Base-by-base conservation (phyloP, 1,140 invertebrate genomes). In the Cydia splendana region DNA sequence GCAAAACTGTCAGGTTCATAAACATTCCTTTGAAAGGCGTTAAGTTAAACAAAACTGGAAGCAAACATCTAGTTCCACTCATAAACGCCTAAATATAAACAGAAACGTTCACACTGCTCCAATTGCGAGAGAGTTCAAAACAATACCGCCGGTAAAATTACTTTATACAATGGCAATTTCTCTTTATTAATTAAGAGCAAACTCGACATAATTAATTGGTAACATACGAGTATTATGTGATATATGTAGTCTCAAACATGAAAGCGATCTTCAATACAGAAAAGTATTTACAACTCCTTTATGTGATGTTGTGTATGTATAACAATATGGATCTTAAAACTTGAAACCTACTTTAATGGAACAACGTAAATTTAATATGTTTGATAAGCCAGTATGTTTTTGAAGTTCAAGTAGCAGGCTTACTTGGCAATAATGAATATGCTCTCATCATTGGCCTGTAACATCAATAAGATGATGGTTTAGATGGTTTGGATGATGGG, bases 31-130 rank as follows among this genome's bases (percentile, higher is more conserved):
- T 62, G 57, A 62, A 62, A 62, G 9, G 57, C 57, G 57, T 24
- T 7, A 62, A 62, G 18, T 62, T 62, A 62, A 71, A 71, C 67
- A 71, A 34, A 67, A 71, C 67, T 71, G 34, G 38, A 20, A 71
- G 18, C 34, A 71, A 71, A 71, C 38, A 71, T 18, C 30, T 67
- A 67, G 67, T n/a, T 0, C 65, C 42, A 38, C 67, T 71, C 67
- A 71, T 71, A 71, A 71, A 71, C 67, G 67, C 18, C 34, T 71
- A 42, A 71, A 71, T 45, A 71, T 71, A 71, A 71, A 71, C 67
- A 71, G 67, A 71, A 71, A 71, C 34, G 15, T 38, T 71, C 67
- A 20, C 67, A 42, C 67, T 38, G 67, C 20, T 42, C 67, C 45
- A 71, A 71, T 71, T 71, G n/a, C 67, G 34, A 71, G 67, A 67